Evolutionary conservation across 2,113 vertebrate species (phyloP).

Genomic region (Poeciliopsis occidentalis): DNA sequence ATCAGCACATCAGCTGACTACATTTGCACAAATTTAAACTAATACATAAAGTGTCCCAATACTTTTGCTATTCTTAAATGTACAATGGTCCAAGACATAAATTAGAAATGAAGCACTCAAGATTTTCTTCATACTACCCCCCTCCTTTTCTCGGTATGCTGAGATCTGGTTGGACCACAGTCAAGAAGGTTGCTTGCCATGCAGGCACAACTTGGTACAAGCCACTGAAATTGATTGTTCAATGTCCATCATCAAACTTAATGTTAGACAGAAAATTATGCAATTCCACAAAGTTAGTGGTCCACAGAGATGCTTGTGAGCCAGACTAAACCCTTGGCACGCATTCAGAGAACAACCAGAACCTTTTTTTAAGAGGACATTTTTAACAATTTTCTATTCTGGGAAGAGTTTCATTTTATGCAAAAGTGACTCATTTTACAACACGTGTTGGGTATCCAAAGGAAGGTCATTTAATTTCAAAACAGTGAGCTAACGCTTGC

Average conservation of each 20-base stretch:
- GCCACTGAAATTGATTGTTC: neutral
- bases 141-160: neutral
- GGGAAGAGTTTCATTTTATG: neutral
- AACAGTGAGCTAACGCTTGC: neutral
- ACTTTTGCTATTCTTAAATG: neutral
- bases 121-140: neutral
- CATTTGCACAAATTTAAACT: neutral
- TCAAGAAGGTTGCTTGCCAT: neutral
- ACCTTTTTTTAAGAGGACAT: neutral
- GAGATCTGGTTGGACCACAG: neutral
- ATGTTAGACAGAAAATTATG: neutral
- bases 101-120: neutral
- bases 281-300: neutral
- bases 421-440: neutral
- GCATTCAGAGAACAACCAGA: neutral
- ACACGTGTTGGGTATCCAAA: neutral
- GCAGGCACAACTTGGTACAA: neutral
- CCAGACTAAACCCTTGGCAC: neutral
- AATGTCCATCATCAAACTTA: neutral
- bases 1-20: neutral
- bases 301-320: neutral
- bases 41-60: neutral
- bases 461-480: neutral
- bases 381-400: neutral
- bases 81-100: neutral